phyloP scores from a whole-genome alignment of 2,797 vertebrate genomes.

The Enteromius argenteus region DNA sequence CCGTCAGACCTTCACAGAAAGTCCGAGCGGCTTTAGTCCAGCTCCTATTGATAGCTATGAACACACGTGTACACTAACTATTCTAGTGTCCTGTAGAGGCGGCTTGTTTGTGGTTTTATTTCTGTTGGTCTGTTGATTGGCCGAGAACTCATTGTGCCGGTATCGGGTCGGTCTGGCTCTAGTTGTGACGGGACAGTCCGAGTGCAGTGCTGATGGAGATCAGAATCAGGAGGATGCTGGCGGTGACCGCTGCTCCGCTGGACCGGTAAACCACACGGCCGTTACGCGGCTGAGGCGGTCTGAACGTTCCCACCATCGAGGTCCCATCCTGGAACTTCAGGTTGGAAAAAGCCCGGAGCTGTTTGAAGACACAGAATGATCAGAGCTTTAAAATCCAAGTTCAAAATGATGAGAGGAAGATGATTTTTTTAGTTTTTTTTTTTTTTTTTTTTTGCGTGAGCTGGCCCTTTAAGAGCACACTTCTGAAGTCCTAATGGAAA shows the following conservation, averaged over 20 bases:
- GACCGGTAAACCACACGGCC: slow-evolving; percentile 79
- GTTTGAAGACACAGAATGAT: slow-evolving; percentile 40
- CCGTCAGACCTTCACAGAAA: slow-evolving; percentile 25
- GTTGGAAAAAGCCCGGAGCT: slow-evolving; percentile 82
- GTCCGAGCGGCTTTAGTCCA: slow-evolving; percentile 52
- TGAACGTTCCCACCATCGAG: slow-evolving; percentile 80
- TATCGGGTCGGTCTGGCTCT: slow-evolving; percentile 61
- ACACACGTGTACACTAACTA: slow-evolving; percentile 55
- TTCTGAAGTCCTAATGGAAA: not conserved
- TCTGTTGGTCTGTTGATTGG: slow-evolving; percentile 33
- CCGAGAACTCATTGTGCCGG: slow-evolving; percentile 62
- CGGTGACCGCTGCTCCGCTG: slow-evolving; percentile 55
- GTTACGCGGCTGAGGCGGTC: slow-evolving; percentile 79
- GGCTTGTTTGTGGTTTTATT: not conserved
- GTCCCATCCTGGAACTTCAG: slow-evolving; percentile 69
- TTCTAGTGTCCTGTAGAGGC: slow-evolving; percentile 1
- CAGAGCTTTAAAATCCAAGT: not conserved
- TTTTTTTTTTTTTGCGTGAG: not conserved
- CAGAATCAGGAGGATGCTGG: slow-evolving; percentile 68
- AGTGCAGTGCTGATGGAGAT: slow-evolving; percentile 60
- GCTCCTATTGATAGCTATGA: slow-evolving; percentile 73
- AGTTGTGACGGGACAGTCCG: slow-evolving; percentile 70
- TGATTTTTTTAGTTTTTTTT: not conserved
- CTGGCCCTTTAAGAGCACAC: slow-evolving; percentile 5
- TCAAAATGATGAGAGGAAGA: not conserved